Evolutionary conservation across 2,888 invertebrate genomes (phyloP), one percentile per base, ranked within the genome.

Genomic region (Platypus cylindrus): DNA sequence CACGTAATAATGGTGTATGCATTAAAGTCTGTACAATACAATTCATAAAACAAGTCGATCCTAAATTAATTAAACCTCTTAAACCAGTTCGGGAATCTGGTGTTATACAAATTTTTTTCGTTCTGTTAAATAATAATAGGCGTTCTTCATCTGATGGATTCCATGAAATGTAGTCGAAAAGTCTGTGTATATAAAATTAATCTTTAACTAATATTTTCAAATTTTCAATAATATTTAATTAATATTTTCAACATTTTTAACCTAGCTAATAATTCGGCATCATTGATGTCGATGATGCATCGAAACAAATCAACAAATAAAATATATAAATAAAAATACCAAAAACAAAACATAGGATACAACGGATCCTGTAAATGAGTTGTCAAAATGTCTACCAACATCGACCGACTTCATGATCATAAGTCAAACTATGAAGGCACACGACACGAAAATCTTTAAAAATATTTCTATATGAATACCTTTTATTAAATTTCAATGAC

Each of bases 21-120:
- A 91, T 90, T 47, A 98, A 62, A 1, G 91, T 87, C 69, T 91
- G 90, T 7, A 97, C 82, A 51, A 97, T 93, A 56, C 93, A 93
- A 63, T 94, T 97, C 90, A 98, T 93, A 59, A 94, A 98, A 65
- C 97, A 98, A 3, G 97, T 97, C 48, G 91, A 85, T 20, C 97
- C 97, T 44, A 98, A 68, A 65, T 98, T 98, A 52, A 94, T 79
- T 36, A 98, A 66, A 1, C 97, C 97, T 35, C 97, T 71, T 38
- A 98, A 67, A 23, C 97, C 90, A 43, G 90, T 81, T 18, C 84
- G 83, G 35, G 86, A 81, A 54, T 82, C 78, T 33, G 83, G 77
- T 43, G 81, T 73, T 42, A 90, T 79, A 46, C 81, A 69, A 32
- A 87, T 72, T 36, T 86, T 70, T 48, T 81, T 80, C 4, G 85